phyloP scores from a whole-genome alignment of 2,888 invertebrate genomes.

The Philereme vetulata region DNA sequence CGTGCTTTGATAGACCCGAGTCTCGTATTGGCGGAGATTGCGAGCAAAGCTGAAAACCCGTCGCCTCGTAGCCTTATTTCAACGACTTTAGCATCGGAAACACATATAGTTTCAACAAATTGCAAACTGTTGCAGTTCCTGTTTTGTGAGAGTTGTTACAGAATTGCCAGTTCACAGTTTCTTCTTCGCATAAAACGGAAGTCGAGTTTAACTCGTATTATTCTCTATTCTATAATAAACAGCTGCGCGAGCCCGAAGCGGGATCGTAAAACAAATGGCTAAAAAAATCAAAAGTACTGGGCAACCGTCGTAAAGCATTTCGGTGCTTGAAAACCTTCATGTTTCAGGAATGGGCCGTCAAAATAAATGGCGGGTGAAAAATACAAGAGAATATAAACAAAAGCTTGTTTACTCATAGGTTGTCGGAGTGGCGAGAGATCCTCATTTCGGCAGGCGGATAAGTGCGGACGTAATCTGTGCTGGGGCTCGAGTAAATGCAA shows the following conservation, averaged over 20 bases:
- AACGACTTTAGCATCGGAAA: slow-evolving; percentile 36
- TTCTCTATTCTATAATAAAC: slow-evolving; percentile 33
- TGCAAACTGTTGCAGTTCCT: slow-evolving; percentile 38
- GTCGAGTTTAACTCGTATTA: slow-evolving; percentile 33
- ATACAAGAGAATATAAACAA: slow-evolving; percentile 78
- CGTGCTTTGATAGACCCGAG: slow-evolving; percentile 43
- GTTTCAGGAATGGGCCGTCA: slow-evolving; percentile 70
- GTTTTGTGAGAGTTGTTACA: slow-evolving; percentile 35
- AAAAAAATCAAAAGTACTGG: slow-evolving; percentile 58
- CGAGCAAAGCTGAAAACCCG: slow-evolving; percentile 29
- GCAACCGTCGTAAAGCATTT: slow-evolving; percentile 60
- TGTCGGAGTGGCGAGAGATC: slow-evolving; percentile 59
- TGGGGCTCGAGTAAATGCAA: slow-evolving; percentile 83
- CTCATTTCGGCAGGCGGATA: slow-evolving; percentile 79
- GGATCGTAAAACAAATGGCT: slow-evolving; percentile 49
- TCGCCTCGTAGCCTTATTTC: slow-evolving; percentile 31
- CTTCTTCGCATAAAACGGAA: slow-evolving; percentile 28
- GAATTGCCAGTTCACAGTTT: slow-evolving; percentile 34
- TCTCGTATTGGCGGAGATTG: slow-evolving; percentile 26
- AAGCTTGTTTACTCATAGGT: slow-evolving; percentile 72
- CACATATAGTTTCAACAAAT: slow-evolving; percentile 36
- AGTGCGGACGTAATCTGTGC: slow-evolving; percentile 81
- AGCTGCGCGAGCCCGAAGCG: slow-evolving; percentile 32
- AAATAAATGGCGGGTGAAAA: slow-evolving; percentile 78
- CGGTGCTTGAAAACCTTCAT: slow-evolving; percentile 58